Evolutionary conservation across 1,140 invertebrate genomes (phyloP).

Genomic region (Hyles vespertilio): DNA sequence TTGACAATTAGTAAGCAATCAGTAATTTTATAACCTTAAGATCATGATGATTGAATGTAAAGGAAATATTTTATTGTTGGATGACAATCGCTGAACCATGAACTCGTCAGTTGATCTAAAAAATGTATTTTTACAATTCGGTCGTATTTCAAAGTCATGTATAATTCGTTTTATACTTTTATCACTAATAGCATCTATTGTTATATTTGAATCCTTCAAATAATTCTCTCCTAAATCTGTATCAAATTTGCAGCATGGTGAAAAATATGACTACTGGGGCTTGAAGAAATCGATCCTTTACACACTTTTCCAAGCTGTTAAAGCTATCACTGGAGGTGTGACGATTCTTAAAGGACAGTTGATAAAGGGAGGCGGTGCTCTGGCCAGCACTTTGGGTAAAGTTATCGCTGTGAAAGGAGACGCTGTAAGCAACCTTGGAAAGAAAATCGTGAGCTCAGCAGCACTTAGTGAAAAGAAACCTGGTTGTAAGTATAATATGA

Average conservation of each 20-base stretch:
- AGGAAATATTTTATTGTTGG: too few species aligned
- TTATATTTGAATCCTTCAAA: too few species aligned
- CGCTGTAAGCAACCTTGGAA: slow-evolving; percentile 84
- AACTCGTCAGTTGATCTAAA: too few species aligned
- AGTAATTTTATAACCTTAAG: too few species aligned
- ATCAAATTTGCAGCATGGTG: slow-evolving; percentile 35
- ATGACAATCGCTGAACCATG: too few species aligned
- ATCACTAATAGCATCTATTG: too few species aligned
- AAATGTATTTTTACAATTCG: too few species aligned
- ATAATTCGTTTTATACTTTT: too few species aligned
- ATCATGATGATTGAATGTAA: too few species aligned
- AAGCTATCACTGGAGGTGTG: slow-evolving; percentile 89
- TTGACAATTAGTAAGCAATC: too few species aligned
- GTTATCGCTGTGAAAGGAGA: slow-evolving; percentile 83
- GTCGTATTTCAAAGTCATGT: too few species aligned
- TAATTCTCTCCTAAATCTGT: too few species aligned
- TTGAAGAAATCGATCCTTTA: slow-evolving; percentile 88
- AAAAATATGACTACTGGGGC: slow-evolving; percentile 83
- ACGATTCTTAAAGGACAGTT: slow-evolving; percentile 89
- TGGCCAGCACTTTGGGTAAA: slow-evolving; percentile 84
- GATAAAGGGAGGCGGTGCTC: slow-evolving; percentile 87
- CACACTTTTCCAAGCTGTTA: slow-evolving; percentile 88
- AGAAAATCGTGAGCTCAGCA: slow-evolving; percentile 83
- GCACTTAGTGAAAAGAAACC: slow-evolving; percentile 76
- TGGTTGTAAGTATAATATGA: slow-evolving; percentile 46